phyloP scores from a whole-genome alignment of 2,888 invertebrate species.

The Metellina segmentata region DNA sequence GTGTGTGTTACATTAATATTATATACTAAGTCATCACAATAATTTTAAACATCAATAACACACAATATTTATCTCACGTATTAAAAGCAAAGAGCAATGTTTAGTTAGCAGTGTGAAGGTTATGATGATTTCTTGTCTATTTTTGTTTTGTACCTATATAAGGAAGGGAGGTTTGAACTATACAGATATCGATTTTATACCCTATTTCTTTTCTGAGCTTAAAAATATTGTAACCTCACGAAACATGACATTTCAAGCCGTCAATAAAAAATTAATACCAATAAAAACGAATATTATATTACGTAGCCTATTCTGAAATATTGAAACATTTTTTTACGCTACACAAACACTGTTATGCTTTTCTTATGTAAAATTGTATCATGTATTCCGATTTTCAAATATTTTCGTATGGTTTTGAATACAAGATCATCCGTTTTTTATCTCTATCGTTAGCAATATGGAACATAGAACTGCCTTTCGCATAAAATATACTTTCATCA shows the following conservation, averaged over 20 bases:
- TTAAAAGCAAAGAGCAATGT: no score
- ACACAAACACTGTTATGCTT: neutral
- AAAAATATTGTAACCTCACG: neutral
- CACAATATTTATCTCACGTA: no score
- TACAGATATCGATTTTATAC: no score
- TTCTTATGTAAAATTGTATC: neutral
- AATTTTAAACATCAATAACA: no score
- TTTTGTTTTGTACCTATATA: no score
- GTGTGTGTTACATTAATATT: no score
- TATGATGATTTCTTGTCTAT: no score
- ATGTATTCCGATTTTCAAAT: neutral
- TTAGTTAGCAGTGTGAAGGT: no score
- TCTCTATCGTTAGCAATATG: slow-evolving; percentile 49
- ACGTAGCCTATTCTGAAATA: neutral
- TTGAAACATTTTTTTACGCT: neutral
- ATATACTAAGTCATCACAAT: no score
- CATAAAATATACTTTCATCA: slow-evolving; percentile 37
- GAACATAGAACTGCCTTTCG: neutral
- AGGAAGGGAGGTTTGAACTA: no score
- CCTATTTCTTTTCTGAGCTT: neutral
- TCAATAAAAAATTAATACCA: neutral
- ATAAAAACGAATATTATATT: neutral
- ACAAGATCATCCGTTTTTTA: slow-evolving; percentile 12
- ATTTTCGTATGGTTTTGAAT: neutral
- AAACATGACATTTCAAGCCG: neutral